Evolutionary conservation across 2,113 vertebrate genomes (phyloP), one percentile per base, ranked within the genome.

Genomic region (Sinosuthora webbiana): DNA sequence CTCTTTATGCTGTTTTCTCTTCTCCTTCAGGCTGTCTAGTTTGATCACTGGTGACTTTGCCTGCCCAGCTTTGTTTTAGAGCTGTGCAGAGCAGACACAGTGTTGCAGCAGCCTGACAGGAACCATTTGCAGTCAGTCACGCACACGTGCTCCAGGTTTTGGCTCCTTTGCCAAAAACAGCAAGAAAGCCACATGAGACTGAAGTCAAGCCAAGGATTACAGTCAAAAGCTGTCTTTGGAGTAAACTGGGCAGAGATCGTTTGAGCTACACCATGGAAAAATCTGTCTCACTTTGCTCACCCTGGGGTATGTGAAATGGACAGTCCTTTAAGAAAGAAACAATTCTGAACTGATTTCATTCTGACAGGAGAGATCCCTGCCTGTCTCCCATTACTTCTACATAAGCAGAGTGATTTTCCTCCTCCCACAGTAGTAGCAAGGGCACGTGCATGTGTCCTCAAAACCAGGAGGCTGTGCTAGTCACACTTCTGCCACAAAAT

Each of bases 1-100:
- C 28, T 84, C 59, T 60, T 8, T 56, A 37, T 52, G 90, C 68
- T 22, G 9, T 62, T 73, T 71, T 69, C 37, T 68, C 59, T 80
- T 45, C 23, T 30, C 4, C 30, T 55, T 37, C 37, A 69, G 53
- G 33, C 53, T 79, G 25, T 31, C 25, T 31, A 7, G 60, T 84
- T 82, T 37, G 55, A 35, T 86, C 60, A 22, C 25, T 57, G 15
- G 33, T 59, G 50, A 44, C 41, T 68, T 53, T 0, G 3, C 41
- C 63, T 60, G 73, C 55, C 44, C 56, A 62, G 14, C 70, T 85
- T 82, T 71, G 42, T 21, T 74, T 35, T 25, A 79, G 57, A 56
- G 55, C 53, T 57, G 11, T 30, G n/a, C 82, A 2, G 3, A 49
- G 52, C 3, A 68, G 52, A 24, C 56, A 12, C 0, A 0, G n/a